Percentiles rank a stretch among this genome's conserved stretches.
These are phyloP conservation scores for Pimpla rufipes DNA, from an alignment of 2,888 invertebrate genomes.

Conservation along the genomic window DNA sequence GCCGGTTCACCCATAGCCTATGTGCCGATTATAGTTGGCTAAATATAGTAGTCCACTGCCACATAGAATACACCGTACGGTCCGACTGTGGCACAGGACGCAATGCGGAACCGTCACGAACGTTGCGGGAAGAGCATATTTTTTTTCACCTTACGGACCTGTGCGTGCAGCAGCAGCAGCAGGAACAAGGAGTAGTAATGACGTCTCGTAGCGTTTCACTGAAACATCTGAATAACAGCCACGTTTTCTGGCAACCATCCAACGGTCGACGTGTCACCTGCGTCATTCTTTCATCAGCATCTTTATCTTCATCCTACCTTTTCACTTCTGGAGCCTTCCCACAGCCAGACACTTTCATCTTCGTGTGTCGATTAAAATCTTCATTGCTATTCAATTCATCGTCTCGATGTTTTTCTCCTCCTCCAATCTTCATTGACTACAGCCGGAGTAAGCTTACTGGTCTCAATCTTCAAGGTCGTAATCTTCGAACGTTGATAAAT, in stretches of 20 bases:
- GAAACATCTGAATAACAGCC: not conserved
- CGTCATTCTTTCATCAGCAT: slow-evolving; percentile 25
- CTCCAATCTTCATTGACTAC: slow-evolving; percentile 48
- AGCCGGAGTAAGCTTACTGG: not conserved
- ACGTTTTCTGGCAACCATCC: slow-evolving; percentile 9
- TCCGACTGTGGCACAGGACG: slow-evolving; percentile 14
- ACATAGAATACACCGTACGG: slow-evolving; percentile 23
- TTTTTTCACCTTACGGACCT: slow-evolving; percentile 9
- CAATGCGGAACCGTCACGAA: slow-evolving; percentile 27
- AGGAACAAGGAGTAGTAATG: not conserved
- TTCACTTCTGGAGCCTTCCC: slow-evolving; percentile 30
- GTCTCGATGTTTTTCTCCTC: not conserved
- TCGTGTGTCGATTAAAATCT: slow-evolving; percentile 47
- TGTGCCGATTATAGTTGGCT: slow-evolving; percentile 12
- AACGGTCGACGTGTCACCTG: slow-evolving; percentile 1
- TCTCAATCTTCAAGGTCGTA: slow-evolving; percentile 6
- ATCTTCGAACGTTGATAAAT: no score
- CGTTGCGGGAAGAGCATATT: not conserved
- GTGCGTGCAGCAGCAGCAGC: not conserved
- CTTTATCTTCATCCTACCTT: slow-evolving; percentile 59
- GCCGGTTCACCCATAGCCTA: slow-evolving; percentile 4
- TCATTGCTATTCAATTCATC: slow-evolving; percentile 26
- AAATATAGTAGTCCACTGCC: slow-evolving; percentile 30
- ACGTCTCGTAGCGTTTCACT: not conserved
- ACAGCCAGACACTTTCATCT: slow-evolving; percentile 36